These are phyloP conservation scores for Pimephales promelas DNA, from an alignment of 2,113 vertebrate species.

Conservation along the genomic window DNA sequence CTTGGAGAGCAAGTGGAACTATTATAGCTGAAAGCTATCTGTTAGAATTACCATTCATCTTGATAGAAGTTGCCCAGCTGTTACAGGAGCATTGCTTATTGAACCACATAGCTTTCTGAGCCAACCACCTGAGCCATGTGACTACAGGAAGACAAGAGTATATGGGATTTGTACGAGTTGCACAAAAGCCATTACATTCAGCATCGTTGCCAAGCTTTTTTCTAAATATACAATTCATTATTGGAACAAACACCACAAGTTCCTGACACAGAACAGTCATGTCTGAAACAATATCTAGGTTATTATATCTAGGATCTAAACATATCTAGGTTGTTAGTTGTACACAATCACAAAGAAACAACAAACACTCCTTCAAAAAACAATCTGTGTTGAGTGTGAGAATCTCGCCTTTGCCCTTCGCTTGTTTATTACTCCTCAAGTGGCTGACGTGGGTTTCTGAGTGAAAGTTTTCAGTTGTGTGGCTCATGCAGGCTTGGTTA, in stretches of 20 bases:
- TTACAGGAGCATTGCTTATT: not conserved
- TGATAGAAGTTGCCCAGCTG: not conserved
- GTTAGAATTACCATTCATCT: not conserved
- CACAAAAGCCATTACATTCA: not conserved
- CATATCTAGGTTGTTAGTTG: not conserved
- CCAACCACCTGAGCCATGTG: slow-evolving; percentile 7
- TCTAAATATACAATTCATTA: not conserved
- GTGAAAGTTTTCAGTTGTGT: not conserved
- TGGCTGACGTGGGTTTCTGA: not conserved
- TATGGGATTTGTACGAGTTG: not conserved
- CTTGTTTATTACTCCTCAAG: not conserved
- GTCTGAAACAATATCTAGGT: not conserved
- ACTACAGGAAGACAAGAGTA: not conserved
- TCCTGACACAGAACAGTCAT: not conserved
- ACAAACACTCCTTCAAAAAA: not conserved
- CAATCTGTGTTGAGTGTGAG: not conserved
- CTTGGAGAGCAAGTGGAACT: not conserved
- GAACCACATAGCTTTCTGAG: not conserved
- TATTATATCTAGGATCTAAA: no score
- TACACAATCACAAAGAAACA: not conserved
- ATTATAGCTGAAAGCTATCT: slow-evolving; percentile 4
- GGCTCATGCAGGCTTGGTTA: not conserved
- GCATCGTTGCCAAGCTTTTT: not conserved
- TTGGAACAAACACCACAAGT: not conserved
- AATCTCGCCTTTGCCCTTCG: not conserved